Percentiles rank a stretch among this genome's conserved stretches.
Conservation (phyloP, 1,140 invertebrate genomes). For the Lasioglossum baleicum region DNA sequence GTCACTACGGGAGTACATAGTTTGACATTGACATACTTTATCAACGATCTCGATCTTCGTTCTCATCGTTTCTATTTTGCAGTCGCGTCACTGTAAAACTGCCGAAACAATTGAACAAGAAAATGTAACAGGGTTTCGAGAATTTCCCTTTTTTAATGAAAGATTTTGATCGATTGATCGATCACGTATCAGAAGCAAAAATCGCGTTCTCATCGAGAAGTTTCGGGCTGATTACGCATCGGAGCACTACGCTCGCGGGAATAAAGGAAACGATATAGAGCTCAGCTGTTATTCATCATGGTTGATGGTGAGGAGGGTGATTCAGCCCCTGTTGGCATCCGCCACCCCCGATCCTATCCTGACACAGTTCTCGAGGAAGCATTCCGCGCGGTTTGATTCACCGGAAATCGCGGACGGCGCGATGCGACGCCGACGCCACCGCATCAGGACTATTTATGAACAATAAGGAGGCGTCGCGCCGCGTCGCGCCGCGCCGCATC, state of each 20-base stretch:
- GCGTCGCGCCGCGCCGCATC: slow-evolving; percentile 15
- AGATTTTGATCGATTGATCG: too few species aligned
- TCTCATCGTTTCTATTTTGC: slow-evolving; percentile 17
- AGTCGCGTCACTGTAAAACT: background rate
- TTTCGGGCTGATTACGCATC: background rate
- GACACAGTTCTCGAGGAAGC: background rate
- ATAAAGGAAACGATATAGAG: too few species aligned
- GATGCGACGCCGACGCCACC: background rate
- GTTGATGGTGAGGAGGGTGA: background rate
- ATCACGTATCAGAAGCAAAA: background rate
- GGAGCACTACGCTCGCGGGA: too few species aligned
- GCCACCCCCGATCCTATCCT: background rate
- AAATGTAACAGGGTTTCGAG: too few species aligned
- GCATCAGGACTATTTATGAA: slow-evolving; percentile 43
- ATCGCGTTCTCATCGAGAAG: background rate
- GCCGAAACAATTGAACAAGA: background rate
- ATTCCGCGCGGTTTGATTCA: slow-evolving; percentile 48
- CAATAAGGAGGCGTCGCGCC: slow-evolving; percentile 52
- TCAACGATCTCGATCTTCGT: slow-evolving; percentile 25
- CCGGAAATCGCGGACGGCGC: slow-evolving; percentile 20
- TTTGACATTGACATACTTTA: slow-evolving; percentile 70
- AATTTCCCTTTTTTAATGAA: too few species aligned
- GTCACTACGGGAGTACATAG: background rate
- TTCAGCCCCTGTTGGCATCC: slow-evolving; percentile 3
- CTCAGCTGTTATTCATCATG: background rate